Conservation (phyloP, 2,797 vertebrate species). For the Coreius guichenoti region DNA sequence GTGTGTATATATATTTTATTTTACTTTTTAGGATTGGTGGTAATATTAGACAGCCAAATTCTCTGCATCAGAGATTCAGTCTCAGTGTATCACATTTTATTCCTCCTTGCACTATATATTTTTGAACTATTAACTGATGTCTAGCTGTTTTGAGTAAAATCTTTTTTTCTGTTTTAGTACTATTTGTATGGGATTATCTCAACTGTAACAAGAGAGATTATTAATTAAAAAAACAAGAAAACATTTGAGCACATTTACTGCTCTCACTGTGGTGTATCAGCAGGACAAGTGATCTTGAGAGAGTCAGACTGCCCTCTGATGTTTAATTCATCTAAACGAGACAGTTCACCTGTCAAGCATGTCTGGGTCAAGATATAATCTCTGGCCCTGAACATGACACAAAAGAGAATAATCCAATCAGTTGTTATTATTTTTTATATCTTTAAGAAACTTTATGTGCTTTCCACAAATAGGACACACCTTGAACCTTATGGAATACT, state of each 20-base stretch:
- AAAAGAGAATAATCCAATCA: constrained; percentile 47
- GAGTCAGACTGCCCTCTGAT: constrained; percentile 47
- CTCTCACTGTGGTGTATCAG: neutral
- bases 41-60: too few relatives aligned
- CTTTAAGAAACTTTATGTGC: neutral
- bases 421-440: neutral
- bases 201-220: neutral
- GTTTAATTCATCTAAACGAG: constrained; percentile 61
- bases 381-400: constrained; percentile 46
- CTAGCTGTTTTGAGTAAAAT: neutral
- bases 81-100: neutral
- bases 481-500: neutral
- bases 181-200: neutral
- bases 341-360: constrained; percentile 56
- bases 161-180: neutral
- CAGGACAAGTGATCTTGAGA: constrained; percentile 29
- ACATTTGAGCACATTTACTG: neutral
- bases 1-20: neutral
- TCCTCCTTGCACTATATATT: neutral
- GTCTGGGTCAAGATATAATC: constrained; percentile 54
- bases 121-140: neutral
- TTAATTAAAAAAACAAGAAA: neutral
- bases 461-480: neutral
- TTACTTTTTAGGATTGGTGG: neutral
- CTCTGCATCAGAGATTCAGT: neutral